Conservation (phyloP, 1,140 invertebrate genomes). For the Lepidotrigona ventralis region DNA sequence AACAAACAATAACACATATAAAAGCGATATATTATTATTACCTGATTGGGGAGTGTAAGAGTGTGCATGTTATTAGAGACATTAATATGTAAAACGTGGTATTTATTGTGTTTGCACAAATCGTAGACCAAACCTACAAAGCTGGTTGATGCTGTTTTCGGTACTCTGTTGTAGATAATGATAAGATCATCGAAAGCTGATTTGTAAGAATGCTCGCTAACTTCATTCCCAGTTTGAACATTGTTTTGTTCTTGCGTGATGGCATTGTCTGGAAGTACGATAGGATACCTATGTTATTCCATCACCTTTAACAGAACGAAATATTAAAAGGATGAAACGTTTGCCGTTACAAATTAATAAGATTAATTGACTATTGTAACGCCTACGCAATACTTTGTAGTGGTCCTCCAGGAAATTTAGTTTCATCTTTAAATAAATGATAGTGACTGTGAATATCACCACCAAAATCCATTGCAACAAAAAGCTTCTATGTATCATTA, state of each 20-base stretch:
- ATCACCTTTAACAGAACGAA: conserved; percentile 48
- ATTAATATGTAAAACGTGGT: conserved; percentile 97
- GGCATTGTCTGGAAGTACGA: conserved; percentile 64
- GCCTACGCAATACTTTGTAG: conserved; percentile 71
- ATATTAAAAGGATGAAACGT: conserved; percentile 49
- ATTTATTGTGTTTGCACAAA: conserved; percentile 94
- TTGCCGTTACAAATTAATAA: conserved; percentile 24
- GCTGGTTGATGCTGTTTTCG: conserved; percentile 99
- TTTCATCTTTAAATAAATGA: conserved; percentile 71
- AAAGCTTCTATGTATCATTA: conserved; percentile 75
- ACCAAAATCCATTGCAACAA: conserved; percentile 72
- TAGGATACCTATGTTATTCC: conserved; percentile 47
- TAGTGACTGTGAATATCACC: conserved; percentile 66
- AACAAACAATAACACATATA: conserved; percentile 28
- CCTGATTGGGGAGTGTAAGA: conserved; percentile 95
- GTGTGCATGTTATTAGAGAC: conserved; percentile 97
- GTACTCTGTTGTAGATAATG: conserved; percentile 97
- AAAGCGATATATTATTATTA: conserved; percentile 68
- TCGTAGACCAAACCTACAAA: conserved; percentile 99
- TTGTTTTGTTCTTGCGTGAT: conserved; percentile 65
- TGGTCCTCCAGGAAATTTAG: conserved; percentile 69
- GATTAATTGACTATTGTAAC: conserved; percentile 38
- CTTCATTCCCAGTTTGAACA: conserved; percentile 55
- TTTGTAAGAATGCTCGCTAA: conserved; percentile 42
- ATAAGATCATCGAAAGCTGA: conserved; percentile 83